phyloP scores from a whole-genome alignment of 2,797 vertebrate species.

The Dryobates pubescens region DNA sequence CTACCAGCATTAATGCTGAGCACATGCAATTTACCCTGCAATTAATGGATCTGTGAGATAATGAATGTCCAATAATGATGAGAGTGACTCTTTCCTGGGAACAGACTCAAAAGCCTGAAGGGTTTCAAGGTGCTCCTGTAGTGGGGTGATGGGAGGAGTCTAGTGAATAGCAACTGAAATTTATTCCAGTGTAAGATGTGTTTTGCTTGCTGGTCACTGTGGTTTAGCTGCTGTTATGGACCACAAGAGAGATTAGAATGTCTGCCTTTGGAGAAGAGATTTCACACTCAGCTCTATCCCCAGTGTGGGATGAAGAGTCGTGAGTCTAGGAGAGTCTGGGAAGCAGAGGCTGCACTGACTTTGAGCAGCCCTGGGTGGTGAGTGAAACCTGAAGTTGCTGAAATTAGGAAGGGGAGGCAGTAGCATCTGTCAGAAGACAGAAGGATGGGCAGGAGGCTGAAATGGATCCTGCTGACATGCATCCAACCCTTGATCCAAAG shows the following conservation, averaged over 20 bases:
- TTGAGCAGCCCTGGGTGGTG: neutral
- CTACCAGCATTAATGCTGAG: neutral
- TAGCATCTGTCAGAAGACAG: neutral
- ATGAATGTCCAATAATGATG: neutral
- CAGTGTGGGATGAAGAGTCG: neutral
- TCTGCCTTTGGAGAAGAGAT: neutral
- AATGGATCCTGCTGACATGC: neutral
- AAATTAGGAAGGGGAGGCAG: neutral
- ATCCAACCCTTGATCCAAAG: neutral
- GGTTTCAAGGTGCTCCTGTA: neutral
- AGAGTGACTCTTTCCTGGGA: neutral
- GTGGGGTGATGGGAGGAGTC: neutral
- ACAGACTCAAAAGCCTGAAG: neutral
- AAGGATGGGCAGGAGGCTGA: neutral
- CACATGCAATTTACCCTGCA: neutral
- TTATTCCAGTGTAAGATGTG: neutral
- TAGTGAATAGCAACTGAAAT: neutral
- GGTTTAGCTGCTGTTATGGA: neutral
- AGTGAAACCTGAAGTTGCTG: neutral
- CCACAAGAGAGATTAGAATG: neutral
- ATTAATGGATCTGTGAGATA: slow-evolving; percentile 4
- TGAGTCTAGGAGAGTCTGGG: neutral
- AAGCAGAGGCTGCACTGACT: neutral
- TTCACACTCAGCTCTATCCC: neutral
- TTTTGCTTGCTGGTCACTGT: neutral